Percentiles rank a stretch among this genome's conserved stretches.
phyloP scores from a whole-genome alignment of 35 echinoderm and acorn worm species.

The Anneissia japonica region DNA sequence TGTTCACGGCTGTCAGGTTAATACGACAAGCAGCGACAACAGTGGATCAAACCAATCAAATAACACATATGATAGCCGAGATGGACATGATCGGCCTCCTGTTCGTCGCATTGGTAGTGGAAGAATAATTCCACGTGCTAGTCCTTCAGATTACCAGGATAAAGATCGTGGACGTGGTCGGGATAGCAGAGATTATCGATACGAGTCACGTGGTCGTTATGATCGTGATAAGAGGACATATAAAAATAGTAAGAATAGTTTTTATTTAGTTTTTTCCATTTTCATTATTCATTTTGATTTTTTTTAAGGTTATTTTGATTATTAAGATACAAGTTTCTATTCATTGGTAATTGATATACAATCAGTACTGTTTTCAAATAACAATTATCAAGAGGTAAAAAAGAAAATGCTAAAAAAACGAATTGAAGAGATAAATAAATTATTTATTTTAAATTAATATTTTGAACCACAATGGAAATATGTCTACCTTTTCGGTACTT shows the following conservation, averaged over 20 bases:
- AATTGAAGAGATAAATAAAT: too few species aligned
- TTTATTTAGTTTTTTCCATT: too few species aligned
- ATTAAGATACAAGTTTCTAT: too few species aligned
- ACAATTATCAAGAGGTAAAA: too few species aligned
- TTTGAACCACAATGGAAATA: too few species aligned
- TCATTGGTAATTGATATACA: too few species aligned
- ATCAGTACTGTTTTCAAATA: too few species aligned
- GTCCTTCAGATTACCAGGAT: neutral
- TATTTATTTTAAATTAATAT: too few species aligned
- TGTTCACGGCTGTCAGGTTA: constrained; percentile 82
- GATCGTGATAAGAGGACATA: neutral
- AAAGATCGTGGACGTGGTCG: neutral
- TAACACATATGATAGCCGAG: constrained; percentile 15
- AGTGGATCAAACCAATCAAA: neutral
- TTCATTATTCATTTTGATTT: too few species aligned
- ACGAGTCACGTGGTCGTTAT: neutral
- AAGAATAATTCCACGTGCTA: constrained; percentile 57
- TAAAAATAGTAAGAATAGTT: neutral
- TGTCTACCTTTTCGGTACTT: too few species aligned
- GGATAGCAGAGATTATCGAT: neutral
- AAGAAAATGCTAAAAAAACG: too few species aligned
- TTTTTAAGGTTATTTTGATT: too few species aligned
- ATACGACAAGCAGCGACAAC: constrained; percentile 1
- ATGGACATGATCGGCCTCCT: constrained; percentile 12
- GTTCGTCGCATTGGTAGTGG: constrained; percentile 37